Evolutionary conservation across 1,140 invertebrate genomes (phyloP).

Genomic region (Caerostris extrusa): DNA sequence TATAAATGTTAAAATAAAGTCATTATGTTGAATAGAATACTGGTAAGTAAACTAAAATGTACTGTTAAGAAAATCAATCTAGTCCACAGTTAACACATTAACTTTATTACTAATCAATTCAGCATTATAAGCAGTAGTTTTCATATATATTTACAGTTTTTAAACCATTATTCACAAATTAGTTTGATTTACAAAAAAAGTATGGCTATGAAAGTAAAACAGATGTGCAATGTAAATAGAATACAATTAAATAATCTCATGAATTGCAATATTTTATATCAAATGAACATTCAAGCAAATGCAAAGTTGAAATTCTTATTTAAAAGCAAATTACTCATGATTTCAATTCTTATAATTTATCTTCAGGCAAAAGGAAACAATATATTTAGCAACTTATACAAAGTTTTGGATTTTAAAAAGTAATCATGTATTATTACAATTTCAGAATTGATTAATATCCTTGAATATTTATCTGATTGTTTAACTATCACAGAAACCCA

Average conservation of each 20-base stretch:
- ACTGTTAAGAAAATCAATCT: not conserved
- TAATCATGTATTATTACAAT: not conserved
- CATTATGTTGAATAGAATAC: too few relatives aligned
- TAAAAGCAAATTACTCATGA: too few relatives aligned
- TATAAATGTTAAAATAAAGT: too few relatives aligned
- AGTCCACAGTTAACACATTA: constrained; percentile 12
- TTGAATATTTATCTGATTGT: not conserved
- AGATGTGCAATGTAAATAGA: not conserved
- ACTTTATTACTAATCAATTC: constrained; percentile 30
- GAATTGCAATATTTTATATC: not conserved
- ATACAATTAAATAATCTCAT: constrained; percentile 15
- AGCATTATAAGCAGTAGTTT: constrained; percentile 4
- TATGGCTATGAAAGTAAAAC: not conserved
- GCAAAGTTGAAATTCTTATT: too few relatives aligned
- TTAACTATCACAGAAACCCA: not conserved
- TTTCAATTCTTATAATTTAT: too few relatives aligned
- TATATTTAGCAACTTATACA: too few relatives aligned
- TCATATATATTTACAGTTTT: not conserved
- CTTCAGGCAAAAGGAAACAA: too few relatives aligned
- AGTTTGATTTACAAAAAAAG: not conserved
- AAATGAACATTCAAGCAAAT: not conserved
- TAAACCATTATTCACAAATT: not conserved
- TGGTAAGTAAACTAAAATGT: too few relatives aligned
- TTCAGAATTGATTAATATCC: not conserved
- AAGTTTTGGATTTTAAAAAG: not conserved